Evolutionary conservation across 1,140 invertebrate species (phyloP).

Genomic region (Eufriesea mexicana): DNA sequence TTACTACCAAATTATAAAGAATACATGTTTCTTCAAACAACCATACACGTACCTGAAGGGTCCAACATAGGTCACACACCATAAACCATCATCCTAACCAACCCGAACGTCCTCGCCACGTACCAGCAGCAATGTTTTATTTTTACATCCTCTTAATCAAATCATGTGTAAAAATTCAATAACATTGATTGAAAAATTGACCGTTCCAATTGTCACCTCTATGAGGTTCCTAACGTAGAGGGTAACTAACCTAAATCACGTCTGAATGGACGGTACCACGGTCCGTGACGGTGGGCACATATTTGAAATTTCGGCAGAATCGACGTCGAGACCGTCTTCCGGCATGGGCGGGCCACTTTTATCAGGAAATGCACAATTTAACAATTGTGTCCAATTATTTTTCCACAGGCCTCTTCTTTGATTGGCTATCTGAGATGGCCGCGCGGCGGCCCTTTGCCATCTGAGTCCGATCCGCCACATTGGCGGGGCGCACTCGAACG

Average conservation of each 20-base stretch:
- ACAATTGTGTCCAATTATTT: conserved; percentile 78
- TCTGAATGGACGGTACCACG: neutral
- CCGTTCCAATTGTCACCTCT: neutral
- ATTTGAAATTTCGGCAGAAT: conserved; percentile 62
- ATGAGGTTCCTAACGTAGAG: neutral
- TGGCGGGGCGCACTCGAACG: conserved; percentile 36
- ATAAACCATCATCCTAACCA: neutral
- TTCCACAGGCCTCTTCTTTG: conserved; percentile 72
- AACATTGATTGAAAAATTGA: no score
- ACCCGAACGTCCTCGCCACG: neutral
- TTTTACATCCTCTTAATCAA: neutral
- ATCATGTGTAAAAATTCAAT: neutral
- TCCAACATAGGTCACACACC: no score
- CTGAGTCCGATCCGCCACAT: neutral
- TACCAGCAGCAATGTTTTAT: no score
- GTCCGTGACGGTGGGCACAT: neutral
- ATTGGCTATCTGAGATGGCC: conserved; percentile 65
- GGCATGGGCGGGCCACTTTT: conserved; percentile 59
- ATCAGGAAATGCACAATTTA: conserved; percentile 79
- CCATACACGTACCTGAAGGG: no score
- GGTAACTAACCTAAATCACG: neutral
- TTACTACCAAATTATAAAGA: no score
- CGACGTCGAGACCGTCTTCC: conserved; percentile 53
- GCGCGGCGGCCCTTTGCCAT: conserved; percentile 41
- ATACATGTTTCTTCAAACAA: no score